These are phyloP conservation scores for Panulirus ornatus DNA, from an alignment of 1,140 invertebrate species.

Conservation along the genomic window DNA sequence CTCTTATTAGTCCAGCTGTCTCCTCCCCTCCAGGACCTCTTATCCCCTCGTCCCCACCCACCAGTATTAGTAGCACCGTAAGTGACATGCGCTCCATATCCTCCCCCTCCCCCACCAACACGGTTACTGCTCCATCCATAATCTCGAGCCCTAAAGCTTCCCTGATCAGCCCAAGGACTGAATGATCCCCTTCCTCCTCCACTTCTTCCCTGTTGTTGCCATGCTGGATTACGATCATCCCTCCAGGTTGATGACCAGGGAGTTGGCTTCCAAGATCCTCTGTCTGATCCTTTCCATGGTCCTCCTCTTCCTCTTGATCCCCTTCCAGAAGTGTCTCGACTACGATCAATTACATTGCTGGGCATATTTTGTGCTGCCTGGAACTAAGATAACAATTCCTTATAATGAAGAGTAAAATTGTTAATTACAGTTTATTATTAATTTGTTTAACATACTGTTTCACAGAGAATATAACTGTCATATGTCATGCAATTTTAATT, in stretches of 20 bases:
- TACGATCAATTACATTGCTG: conserved; percentile 52
- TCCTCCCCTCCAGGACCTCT: conserved; percentile 48
- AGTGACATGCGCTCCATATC: conserved; percentile 49
- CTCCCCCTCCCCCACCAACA: background rate
- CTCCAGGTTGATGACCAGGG: conserved; percentile 40
- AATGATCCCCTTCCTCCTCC: conserved; percentile 38
- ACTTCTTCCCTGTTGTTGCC: conserved; percentile 48
- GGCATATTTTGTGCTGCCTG: conserved; percentile 55
- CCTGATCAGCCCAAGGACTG: conserved; percentile 50
- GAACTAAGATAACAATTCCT: conserved; percentile 24
- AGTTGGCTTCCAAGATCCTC: conserved; percentile 49
- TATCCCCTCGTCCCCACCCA: conserved; percentile 47
- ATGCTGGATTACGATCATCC: conserved; percentile 4
- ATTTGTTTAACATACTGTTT: too few species aligned
- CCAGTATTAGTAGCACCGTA: conserved; percentile 26
- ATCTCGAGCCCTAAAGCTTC: conserved; percentile 35
- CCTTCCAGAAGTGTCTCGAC: background rate
- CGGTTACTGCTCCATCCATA: conserved; percentile 22
- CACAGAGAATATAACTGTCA: too few species aligned
- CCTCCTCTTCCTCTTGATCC: conserved; percentile 16
- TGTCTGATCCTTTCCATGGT: conserved; percentile 28
- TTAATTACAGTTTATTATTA: too few species aligned
- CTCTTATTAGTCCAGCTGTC: conserved; percentile 49
- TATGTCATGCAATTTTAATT: too few species aligned
- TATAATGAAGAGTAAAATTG: background rate